A percentile compares a stretch with the other conserved stretches of the same genome.
phyloP scores from a whole-genome alignment of 2,888 invertebrate species.

The Acanthosepion esculentum region DNA sequence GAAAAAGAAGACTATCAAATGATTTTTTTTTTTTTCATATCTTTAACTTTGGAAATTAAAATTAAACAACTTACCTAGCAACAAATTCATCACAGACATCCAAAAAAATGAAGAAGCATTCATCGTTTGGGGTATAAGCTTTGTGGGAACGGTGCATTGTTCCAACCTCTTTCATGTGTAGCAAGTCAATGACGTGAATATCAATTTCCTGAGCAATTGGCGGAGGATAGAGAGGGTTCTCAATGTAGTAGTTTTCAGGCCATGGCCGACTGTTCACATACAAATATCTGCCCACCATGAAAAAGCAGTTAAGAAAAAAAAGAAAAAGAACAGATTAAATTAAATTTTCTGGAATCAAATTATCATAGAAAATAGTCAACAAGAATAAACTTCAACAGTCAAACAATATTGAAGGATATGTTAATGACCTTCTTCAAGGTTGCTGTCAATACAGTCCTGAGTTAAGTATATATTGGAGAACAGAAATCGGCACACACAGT shows the following conservation, averaged over 20 bases:
- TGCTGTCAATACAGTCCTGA: too few species aligned
- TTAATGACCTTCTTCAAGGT: too few species aligned
- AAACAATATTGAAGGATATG: too few species aligned
- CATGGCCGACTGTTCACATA: constrained; percentile 89
- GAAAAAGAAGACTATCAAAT: background rate
- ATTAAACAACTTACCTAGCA: constrained; percentile 80
- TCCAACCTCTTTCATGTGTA: constrained; percentile 83
- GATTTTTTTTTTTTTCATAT: background rate
- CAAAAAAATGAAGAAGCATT: constrained; percentile 89
- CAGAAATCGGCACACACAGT: too few species aligned
- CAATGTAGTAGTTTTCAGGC: constrained; percentile 85
- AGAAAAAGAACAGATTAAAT: background rate
- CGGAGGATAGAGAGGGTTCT: constrained; percentile 85
- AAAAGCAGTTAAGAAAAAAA: background rate
- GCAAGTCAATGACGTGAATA: constrained; percentile 88
- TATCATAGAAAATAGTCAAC: too few species aligned
- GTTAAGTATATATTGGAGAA: too few species aligned
- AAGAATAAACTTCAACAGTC: too few species aligned
- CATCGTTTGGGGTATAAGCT: constrained; percentile 88
- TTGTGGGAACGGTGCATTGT: constrained; percentile 86
- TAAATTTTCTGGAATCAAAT: background rate
- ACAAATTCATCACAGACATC: constrained; percentile 88
- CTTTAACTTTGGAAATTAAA: background rate
- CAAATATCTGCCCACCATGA: constrained; percentile 78
- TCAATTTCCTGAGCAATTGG: constrained; percentile 91